Base-by-base conservation (phyloP, 1,140 invertebrate genomes). In the Cydia amplana region DNA sequence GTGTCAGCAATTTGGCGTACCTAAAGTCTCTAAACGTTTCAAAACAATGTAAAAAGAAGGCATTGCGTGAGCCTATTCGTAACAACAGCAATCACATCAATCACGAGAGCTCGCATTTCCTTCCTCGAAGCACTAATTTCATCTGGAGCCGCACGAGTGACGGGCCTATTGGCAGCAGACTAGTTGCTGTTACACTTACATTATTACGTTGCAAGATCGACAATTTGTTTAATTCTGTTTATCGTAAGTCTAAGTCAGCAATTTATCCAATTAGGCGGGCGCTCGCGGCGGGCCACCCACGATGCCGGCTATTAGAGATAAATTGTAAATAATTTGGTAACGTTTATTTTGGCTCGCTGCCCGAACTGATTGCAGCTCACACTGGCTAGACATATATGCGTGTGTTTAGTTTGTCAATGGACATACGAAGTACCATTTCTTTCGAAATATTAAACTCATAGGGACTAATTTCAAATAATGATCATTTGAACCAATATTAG, bases 291-390 rank as follows among this genome's bases (percentile, higher is more conserved):
- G 84, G 80, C 90, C 89, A 91, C 91, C 89, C 89, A 91, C 89
- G 81, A 82, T 72, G 86, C 74, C 73, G 78, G 81, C 87, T 89
- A 92, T 92, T 91, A 91, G 85, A 89, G 80, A 87, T 88, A 88
- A 88, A 91, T 91, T 91, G 89, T 90, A 88, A 89, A 85, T 88
- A 89, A 91, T 91, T 91, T 89, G 86, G 85, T 86, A 80, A 86
- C 82, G 82, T 90, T 88, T 87, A 88, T 90, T 89, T 88, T 85
- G 83, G 84, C 82, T 79, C 78, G 81, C 80, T 76, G 79, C 78
- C 73, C 77, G 78, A 79, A 80, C 79, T 83, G 82, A 85, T 86
- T 87, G 78, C 77, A 74, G 43, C 46, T 43, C 65, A 70, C 65
- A 70, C 65, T 70, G 73, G 67, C 60, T 76, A 51, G 43, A 76